Percentiles rank a stretch among this genome's conserved stretches.
Conservation (phyloP, 2,888 invertebrate species). For the Pyrrhosoma nymphula region DNA sequence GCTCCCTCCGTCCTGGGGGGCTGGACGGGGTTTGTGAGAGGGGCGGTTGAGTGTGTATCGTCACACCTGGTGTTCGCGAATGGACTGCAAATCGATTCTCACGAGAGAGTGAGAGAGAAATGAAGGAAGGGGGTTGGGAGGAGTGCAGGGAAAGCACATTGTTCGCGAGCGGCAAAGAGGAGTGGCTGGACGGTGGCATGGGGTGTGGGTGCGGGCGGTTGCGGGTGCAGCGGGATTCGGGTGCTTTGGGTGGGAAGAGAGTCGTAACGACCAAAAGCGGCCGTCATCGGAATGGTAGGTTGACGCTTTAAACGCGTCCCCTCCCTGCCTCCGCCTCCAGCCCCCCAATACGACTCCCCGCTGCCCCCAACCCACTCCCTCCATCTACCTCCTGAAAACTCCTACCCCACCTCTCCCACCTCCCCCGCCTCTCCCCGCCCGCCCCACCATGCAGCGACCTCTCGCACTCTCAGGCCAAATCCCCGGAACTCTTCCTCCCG, state of each 20-base stretch:
- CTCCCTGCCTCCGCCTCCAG: neutral
- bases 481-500: neutral
- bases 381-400: neutral
- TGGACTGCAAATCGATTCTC: slow-evolving; percentile 52
- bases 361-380: neutral
- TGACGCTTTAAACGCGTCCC: neutral
- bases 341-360: neutral
- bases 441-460: neutral
- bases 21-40: neutral
- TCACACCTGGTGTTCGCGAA: slow-evolving; percentile 48
- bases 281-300: slow-evolving; percentile 17
- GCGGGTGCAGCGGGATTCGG: neutral
- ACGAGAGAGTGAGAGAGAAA: neutral
- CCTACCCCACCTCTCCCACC: neutral
- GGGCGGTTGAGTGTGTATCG: neutral
- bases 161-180: neutral
- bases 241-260: neutral
- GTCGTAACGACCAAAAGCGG: neutral
- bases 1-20: neutral
- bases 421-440: neutral
- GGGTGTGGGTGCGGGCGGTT: neutral
- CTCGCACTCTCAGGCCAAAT: neutral
- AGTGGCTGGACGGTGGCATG: neutral
- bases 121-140: neutral
- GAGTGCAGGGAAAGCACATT: neutral